Base-by-base conservation (phyloP, 2,797 vertebrate genomes). In the Coracias cyanogaster region DNA sequence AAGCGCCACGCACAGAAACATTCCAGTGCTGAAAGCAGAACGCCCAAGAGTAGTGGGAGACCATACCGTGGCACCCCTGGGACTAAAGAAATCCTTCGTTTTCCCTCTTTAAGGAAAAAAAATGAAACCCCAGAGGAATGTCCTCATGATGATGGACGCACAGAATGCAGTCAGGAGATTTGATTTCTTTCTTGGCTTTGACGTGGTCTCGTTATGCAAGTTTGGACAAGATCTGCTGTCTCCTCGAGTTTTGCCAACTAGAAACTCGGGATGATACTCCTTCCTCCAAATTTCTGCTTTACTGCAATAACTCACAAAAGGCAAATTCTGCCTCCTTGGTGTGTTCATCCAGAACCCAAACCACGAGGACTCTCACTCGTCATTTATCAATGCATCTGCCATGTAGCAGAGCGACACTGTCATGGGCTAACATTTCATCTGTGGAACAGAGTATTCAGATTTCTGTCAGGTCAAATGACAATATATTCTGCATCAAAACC, bases 21-120 rank as follows among this genome's bases (percentile, higher is more conserved):
- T 97, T 97, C 95, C 96, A 96, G 22, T 3, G 77, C 83, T 67
- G 91, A 76, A 96, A 92, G 89, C 82, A 89, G 79, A 89, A 94
- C 0, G 14, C 54, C 28, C 67, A 74, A 82, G 94, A 85, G 77
- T 80, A 94, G 93, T 28, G 57, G 82, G 82, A 95, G 52, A 82
- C n/a, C 84, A 71, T 83, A 79, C 79, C 8, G 29, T 49, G 26
- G 84, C 65, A 85, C 90, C 31, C 77, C 74, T 76, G 86, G 82
- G 92, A 96, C 41, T 1, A 69, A n/a, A 73, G 39, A 74, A 33
- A 92, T 73, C 66, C 54, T 89, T 89, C 25, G 41, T 89, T 90
- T 87, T 80, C 89, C 86, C 62, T 80, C 79, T 73, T 84, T 33
- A 51, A 82, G 81, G 86, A 31, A 57, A 89, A 92, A 74, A 87